Percentiles rank a stretch among this genome's conserved stretches.
Conservation (phyloP, 2,797 vertebrate genomes). For the Ctenopoma kingsleyae region DNA sequence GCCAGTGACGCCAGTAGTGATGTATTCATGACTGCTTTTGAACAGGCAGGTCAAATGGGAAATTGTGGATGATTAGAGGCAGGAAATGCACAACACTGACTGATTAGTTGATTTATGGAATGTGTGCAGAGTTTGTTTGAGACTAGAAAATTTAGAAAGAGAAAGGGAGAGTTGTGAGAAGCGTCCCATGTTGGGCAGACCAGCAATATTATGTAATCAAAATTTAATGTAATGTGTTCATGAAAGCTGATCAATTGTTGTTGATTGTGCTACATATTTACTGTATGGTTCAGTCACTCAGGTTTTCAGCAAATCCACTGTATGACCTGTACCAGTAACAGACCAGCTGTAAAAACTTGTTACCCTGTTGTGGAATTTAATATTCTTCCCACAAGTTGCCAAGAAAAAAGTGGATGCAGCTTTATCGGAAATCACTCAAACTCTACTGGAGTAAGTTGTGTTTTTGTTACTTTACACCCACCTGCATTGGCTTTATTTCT, state of each 20-base stretch:
- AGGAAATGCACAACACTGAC: neutral
- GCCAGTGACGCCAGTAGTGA: no score
- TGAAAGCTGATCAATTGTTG: neutral
- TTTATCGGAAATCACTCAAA: neutral
- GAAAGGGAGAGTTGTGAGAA: neutral
- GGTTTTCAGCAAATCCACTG: neutral
- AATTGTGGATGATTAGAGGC: neutral
- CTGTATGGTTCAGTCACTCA: neutral
- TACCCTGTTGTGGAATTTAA: neutral
- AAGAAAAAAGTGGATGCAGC: conserved; percentile 5
- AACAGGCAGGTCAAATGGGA: neutral
- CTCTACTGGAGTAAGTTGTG: neutral
- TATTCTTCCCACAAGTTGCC: neutral
- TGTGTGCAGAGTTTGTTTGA: neutral
- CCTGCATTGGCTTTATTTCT: neutral
- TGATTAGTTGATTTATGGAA: neutral
- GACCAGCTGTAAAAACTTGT: neutral
- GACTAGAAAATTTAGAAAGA: neutral
- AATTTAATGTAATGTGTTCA: neutral
- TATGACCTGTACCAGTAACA: neutral
- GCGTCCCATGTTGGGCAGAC: neutral
- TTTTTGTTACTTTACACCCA: neutral
- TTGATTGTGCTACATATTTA: neutral
- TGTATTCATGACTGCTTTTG: neutral
- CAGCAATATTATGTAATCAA: neutral